These are phyloP conservation scores for Esox masquinongy DNA, from an alignment of 2,797 vertebrate species.

Conservation along the genomic window DNA sequence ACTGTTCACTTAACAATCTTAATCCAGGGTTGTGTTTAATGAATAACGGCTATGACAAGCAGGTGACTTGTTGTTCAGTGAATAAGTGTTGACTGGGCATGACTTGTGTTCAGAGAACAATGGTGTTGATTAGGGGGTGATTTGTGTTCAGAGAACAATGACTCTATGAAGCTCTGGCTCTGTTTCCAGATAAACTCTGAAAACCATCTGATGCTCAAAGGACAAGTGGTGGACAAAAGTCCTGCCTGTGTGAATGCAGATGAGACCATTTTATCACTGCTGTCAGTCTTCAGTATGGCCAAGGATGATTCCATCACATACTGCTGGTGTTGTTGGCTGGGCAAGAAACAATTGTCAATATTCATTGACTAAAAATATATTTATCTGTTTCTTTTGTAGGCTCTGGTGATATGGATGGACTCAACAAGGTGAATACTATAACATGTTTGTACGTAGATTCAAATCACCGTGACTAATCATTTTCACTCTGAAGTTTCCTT, in stretches of 20 bases:
- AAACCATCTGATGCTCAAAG: too few species aligned
- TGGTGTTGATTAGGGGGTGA: too few species aligned
- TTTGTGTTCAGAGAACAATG: too few species aligned
- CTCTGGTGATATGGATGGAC: slow-evolving; percentile 97
- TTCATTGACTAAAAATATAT: neutral
- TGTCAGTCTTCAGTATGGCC: neutral
- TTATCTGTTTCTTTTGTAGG: slow-evolving; percentile 67
- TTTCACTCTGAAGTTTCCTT: neutral
- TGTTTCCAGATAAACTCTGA: too few species aligned
- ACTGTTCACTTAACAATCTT: neutral
- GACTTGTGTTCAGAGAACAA: too few species aligned
- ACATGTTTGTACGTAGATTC: neutral
- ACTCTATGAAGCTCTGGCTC: too few species aligned
- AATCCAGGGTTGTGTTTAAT: neutral
- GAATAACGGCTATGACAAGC: neutral
- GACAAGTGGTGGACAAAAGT: too few species aligned
- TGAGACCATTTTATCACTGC: too few species aligned
- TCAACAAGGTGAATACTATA: slow-evolving; percentile 89
- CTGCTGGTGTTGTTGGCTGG: neutral
- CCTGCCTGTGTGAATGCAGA: too few species aligned
- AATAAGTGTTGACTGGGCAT: too few species aligned
- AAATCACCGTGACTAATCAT: neutral
- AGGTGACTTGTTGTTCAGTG: neutral
- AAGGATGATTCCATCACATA: too few species aligned
- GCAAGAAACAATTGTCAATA: neutral